Base-by-base conservation (phyloP, 2,888 invertebrate genomes). In the Zelleria hepariella region DNA sequence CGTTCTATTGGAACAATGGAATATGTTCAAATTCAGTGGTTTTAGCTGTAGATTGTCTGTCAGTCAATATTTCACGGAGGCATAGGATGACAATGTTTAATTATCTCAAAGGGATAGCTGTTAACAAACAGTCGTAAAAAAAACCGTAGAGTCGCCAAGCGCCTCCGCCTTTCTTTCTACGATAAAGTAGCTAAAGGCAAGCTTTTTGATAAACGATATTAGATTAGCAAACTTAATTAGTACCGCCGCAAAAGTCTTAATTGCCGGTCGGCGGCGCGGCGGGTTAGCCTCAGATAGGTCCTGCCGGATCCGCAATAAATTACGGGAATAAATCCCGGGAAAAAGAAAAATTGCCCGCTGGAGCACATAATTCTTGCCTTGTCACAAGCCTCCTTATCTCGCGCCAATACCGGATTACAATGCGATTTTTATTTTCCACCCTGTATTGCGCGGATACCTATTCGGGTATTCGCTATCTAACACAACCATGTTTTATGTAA, bases 341-440 rank as follows among this genome's bases (percentile, higher is more conserved):
- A 88, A 77, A 88, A 88, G 88, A 88, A 88, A 88, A 88, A 88
- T 88, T 87, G 88, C 87, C 85, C 88, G 88, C 85, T 83, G 80
- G 86, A 88, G 88, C 88, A 88, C 88, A 88, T 88, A 88, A 88
- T 88, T 88, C 88, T 88, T 88, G 86, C 85, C 88, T 88, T 88
- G 88, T 88, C 88, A 88, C 88, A 87, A 79, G 82, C 80, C 82
- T 86, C 86, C 87, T 88, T 88, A 88, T 88, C 88, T 86, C 77
- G 77, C 80, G 78, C 88, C 88, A 88, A 88, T 88, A 88, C 84
- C 86, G 88, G 88, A 88, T 88, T 88, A 88, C 88, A 88, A 81
- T 86, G 81, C 81, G 86, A 88, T 88, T 88, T 86, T 88, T 88
- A 88, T 88, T 88, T 86, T 32, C 21, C 74, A 82, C 78, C 26